phyloP scores from a whole-genome alignment of 2,888 invertebrate species.

The Netelia melanura region DNA sequence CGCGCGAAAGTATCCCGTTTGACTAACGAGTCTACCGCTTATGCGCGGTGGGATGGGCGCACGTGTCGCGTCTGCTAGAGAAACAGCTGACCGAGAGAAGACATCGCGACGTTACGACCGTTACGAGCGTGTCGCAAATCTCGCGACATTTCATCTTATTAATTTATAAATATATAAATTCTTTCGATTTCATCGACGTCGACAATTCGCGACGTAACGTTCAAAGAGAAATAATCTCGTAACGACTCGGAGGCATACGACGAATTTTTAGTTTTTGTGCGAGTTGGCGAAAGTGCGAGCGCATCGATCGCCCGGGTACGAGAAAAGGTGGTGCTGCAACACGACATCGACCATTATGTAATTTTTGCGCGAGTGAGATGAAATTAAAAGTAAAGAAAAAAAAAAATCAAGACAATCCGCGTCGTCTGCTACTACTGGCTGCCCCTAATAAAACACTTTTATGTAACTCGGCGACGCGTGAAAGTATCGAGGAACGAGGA shows the following conservation, averaged over 20 bases:
- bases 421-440: slow-evolving; percentile 57
- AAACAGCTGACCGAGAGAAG: slow-evolving; percentile 73
- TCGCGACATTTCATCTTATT: no score
- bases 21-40: slow-evolving; percentile 30
- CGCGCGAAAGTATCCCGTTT: slow-evolving; percentile 40
- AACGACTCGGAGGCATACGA: no score
- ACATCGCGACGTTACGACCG: slow-evolving; percentile 36
- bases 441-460: slow-evolving; percentile 39
- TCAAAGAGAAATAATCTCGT: not conserved
- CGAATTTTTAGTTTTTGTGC: not conserved
- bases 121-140: no score
- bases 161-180: no score
- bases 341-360: slow-evolving; percentile 48
- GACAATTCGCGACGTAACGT: not conserved
- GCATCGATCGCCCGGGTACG: slow-evolving; percentile 50
- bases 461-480: slow-evolving; percentile 49
- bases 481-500: slow-evolving; percentile 2
- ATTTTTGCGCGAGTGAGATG: slow-evolving; percentile 56
- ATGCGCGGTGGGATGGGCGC: slow-evolving; percentile 36
- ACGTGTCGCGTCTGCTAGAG: slow-evolving; percentile 76
- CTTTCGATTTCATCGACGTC: no score
- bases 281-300: not conserved
- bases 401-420: not conserved
- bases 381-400: slow-evolving; percentile 37
- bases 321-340: slow-evolving; percentile 1